Conservation (phyloP, 2,888 invertebrate genomes). For the Eupithecia subumbrata region DNA sequence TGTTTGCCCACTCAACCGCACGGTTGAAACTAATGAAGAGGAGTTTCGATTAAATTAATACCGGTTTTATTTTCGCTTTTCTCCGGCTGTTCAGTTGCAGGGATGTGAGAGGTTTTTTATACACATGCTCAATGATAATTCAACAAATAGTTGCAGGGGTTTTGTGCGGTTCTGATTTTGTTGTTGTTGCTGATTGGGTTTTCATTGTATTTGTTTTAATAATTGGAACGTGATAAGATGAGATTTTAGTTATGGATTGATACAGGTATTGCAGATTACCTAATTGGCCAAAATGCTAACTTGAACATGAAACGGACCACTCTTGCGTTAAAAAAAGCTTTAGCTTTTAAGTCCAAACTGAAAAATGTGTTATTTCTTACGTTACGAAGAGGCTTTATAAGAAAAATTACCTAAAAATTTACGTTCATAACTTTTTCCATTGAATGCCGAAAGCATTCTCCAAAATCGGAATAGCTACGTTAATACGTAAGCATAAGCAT, state of each 20-base stretch:
- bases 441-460: neutral
- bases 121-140: constrained; percentile 63
- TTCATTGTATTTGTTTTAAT: constrained; percentile 39
- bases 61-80: constrained; percentile 70
- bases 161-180: constrained; percentile 56
- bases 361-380: too few species aligned
- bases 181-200: constrained; percentile 49
- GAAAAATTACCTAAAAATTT: neutral
- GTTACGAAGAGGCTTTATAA: too few species aligned
- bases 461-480: neutral
- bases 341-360: neutral
- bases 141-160: constrained; percentile 51
- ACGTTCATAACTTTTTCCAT: neutral
- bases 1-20: constrained; percentile 79
- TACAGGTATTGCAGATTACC: too few species aligned
- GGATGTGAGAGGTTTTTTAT: constrained; percentile 63
- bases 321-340: neutral
- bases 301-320: neutral
- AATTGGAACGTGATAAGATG: constrained; percentile 20
- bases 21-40: constrained; percentile 80
- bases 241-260: neutral
- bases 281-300: neutral
- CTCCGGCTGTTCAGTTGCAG: constrained; percentile 51
- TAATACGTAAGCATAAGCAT: neutral
- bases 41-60: constrained; percentile 80